Evolutionary conservation across 1,140 invertebrate species (phyloP).

Genomic region (Hylaeus volcanicus): DNA sequence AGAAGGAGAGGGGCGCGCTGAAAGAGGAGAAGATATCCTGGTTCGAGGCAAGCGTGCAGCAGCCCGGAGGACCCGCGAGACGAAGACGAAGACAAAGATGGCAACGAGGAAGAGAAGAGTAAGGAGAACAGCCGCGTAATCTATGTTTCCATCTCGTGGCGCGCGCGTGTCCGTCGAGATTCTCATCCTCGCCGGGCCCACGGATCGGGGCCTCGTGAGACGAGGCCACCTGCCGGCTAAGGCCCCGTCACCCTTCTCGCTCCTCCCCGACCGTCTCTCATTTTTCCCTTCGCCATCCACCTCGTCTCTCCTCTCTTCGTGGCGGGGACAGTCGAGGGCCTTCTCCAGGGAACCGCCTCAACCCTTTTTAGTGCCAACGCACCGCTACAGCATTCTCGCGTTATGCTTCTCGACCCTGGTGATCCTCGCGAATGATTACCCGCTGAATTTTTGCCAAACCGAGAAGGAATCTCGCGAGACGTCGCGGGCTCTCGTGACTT

Average conservation of each 20-base stretch:
- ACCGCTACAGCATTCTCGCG: slow-evolving; percentile 68
- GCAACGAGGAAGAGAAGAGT: slow-evolving; percentile 52
- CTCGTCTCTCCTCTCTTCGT: background rate
- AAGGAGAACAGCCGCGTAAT: slow-evolving; percentile 68
- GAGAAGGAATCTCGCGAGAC: slow-evolving; percentile 26
- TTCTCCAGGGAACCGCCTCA: slow-evolving; percentile 40
- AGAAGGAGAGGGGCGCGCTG: slow-evolving; percentile 23
- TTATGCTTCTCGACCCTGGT: slow-evolving; percentile 67
- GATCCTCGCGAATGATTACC: slow-evolving; percentile 72
- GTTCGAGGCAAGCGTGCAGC: slow-evolving; percentile 19
- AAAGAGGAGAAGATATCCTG: slow-evolving; percentile 34
- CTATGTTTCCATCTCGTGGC: slow-evolving; percentile 79
- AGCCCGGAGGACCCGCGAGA: slow-evolving; percentile 5
- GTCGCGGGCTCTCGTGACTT: slow-evolving; percentile 9
- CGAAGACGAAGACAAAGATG: slow-evolving; percentile 44
- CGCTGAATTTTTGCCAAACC: slow-evolving; percentile 54
- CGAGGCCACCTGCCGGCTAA: slow-evolving; percentile 76
- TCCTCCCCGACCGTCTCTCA: background rate
- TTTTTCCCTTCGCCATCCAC: slow-evolving; percentile 1
- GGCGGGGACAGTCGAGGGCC: slow-evolving; percentile 38
- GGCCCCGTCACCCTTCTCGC: slow-evolving; percentile 42
- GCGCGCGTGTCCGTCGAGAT: slow-evolving; percentile 78
- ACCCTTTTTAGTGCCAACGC: slow-evolving; percentile 62
- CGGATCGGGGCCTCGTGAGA: slow-evolving; percentile 71
- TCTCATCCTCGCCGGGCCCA: slow-evolving; percentile 70